phyloP scores from a whole-genome alignment of 2,888 invertebrate genomes.

The Arctia plantaginis region DNA sequence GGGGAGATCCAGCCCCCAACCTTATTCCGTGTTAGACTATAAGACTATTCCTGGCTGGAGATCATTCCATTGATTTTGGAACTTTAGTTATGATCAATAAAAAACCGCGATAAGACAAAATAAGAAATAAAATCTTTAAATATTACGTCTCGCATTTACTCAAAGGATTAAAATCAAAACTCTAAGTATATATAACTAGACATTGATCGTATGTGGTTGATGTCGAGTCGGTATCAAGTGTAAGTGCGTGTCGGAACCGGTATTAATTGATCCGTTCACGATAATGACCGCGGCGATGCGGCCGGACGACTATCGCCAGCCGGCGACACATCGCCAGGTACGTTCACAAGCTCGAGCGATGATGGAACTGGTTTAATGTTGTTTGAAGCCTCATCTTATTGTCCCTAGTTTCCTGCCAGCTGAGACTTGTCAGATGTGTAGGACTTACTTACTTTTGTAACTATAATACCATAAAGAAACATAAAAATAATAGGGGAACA shows the following conservation, averaged over 20 bases:
- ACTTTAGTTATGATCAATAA: not conserved
- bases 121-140: not conserved
- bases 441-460: not conserved
- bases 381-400: not conserved
- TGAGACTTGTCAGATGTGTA: not conserved
- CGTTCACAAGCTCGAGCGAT: conserved; percentile 6
- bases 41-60: not conserved
- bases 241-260: conserved; percentile 19
- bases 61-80: too few species aligned
- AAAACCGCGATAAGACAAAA: not conserved
- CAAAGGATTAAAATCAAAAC: not conserved
- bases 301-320: not conserved
- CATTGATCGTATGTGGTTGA: not conserved
- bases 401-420: not conserved
- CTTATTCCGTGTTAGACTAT: too few species aligned
- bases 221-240: conserved; percentile 6
- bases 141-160: not conserved
- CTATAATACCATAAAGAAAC: not conserved
- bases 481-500: not conserved
- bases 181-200: not conserved
- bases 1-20: too few species aligned
- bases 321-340: not conserved
- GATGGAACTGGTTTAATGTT: not conserved
- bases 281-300: conserved; percentile 23
- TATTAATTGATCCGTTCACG: conserved; percentile 26